Evolutionary conservation across 2,797 vertebrate genomes (phyloP).

Genomic region (Hybognathus amarus): DNA sequence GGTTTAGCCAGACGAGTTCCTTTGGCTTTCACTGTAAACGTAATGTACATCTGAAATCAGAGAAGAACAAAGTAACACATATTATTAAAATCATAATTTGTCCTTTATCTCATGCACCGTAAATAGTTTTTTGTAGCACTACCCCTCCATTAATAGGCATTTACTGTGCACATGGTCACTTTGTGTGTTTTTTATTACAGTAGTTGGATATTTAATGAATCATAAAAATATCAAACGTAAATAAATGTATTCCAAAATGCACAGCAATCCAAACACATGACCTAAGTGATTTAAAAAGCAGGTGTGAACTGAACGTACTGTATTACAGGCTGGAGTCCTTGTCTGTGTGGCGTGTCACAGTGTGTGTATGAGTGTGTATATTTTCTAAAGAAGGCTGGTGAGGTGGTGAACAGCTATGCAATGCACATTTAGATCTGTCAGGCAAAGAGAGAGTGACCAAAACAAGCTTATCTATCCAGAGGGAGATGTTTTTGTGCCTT

Average conservation of each 20-base stretch:
- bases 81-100: not conserved
- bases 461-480: constrained; percentile 36
- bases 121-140: not conserved
- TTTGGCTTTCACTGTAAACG: constrained; percentile 91
- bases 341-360: not conserved
- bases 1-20: constrained; percentile 95
- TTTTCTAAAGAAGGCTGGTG: constrained; percentile 28
- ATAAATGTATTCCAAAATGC: not conserved
- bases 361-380: constrained; percentile 4
- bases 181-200: not conserved
- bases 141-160: not conserved
- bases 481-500: not conserved
- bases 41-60: constrained; percentile 93
- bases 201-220: too few relatives aligned
- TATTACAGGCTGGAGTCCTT: not conserved
- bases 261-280: not conserved
- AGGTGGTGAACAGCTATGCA: constrained; percentile 41
- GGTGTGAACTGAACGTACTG: too few relatives aligned
- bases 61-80: constrained; percentile 22
- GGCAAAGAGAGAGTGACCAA: constrained; percentile 36
- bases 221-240: not conserved
- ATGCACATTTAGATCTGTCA: constrained; percentile 47
- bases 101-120: not conserved
- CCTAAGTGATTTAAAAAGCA: not conserved
- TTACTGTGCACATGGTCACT: not conserved